Percentiles rank a stretch among this genome's conserved stretches.
phyloP scores from a whole-genome alignment of 2,113 vertebrate genomes.

The Hipposideros armiger region DNA sequence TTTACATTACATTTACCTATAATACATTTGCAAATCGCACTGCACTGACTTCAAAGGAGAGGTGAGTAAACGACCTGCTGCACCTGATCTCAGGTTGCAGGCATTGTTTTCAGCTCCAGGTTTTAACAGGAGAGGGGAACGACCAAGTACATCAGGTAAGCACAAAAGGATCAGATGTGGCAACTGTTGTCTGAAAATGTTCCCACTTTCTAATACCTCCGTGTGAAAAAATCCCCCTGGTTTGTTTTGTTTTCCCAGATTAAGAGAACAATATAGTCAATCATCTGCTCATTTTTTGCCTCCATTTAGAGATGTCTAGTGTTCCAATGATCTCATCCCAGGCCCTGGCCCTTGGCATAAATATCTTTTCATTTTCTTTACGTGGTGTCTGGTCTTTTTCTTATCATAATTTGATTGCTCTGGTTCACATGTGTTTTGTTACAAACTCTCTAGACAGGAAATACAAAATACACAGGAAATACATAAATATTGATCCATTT shows the following conservation, averaged over 20 bases:
- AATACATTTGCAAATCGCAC: neutral
- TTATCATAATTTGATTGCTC: conserved; percentile 39
- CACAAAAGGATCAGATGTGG: neutral
- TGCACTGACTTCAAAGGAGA: neutral
- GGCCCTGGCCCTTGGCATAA: neutral
- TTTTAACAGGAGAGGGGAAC: neutral
- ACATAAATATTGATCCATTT: conserved; percentile 19
- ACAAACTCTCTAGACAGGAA: conserved; percentile 3
- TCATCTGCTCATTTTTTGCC: neutral
- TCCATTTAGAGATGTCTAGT: neutral
- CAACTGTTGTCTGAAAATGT: neutral
- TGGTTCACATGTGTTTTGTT: conserved; percentile 9
- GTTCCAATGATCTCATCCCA: neutral
- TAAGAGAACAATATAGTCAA: neutral
- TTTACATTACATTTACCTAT: no score
- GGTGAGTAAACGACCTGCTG: neutral
- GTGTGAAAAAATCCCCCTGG: neutral
- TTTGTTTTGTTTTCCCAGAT: neutral
- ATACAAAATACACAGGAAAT: conserved; percentile 37
- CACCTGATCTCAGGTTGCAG: neutral
- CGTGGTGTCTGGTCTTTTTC: conserved; percentile 2
- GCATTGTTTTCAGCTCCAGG: neutral
- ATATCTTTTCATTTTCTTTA: conserved; percentile 24
- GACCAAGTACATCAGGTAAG: neutral
- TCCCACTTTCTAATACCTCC: neutral